Evolutionary conservation across 2,888 invertebrate genomes (phyloP).

Genomic region (Cephus pulcher): DNA sequence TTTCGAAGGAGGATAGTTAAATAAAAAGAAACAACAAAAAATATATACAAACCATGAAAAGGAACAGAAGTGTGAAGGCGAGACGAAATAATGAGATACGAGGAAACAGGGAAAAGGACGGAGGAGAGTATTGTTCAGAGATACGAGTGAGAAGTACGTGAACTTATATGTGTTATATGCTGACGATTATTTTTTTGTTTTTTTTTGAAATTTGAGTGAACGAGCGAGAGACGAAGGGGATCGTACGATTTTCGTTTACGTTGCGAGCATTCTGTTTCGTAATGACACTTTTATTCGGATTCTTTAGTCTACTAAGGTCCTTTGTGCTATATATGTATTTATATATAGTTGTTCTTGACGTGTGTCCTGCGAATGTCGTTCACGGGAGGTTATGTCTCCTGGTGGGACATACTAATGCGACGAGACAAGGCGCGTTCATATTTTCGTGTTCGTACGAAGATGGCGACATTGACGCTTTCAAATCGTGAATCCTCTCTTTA

Average conservation of each 20-base stretch:
- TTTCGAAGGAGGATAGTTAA: slow-evolving; percentile 59
- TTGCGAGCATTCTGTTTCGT: neutral
- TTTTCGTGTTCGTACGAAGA: slow-evolving; percentile 46
- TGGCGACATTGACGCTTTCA: slow-evolving; percentile 38
- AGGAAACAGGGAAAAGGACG: neutral
- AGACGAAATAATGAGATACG: neutral
- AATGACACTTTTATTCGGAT: neutral
- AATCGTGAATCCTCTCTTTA: slow-evolving; percentile 35
- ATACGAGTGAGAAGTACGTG: neutral
- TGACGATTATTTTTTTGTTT: no score
- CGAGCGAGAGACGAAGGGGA: neutral
- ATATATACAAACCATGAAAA: neutral
- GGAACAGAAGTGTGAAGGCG: neutral
- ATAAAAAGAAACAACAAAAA: slow-evolving; percentile 42
- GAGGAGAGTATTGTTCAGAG: neutral
- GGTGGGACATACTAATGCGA: neutral
- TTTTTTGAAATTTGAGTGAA: neutral
- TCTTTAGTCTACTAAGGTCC: neutral
- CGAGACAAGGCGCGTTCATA: neutral
- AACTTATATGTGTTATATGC: neutral
- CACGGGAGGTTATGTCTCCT: neutral
- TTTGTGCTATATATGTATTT: no score
- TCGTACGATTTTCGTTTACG: neutral
- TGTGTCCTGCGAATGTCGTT: neutral
- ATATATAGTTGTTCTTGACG: neutral